Evolutionary conservation across 2,888 invertebrate genomes (phyloP), one percentile per base, ranked within the genome.

Genomic region (Pollenia amentaria): DNA sequence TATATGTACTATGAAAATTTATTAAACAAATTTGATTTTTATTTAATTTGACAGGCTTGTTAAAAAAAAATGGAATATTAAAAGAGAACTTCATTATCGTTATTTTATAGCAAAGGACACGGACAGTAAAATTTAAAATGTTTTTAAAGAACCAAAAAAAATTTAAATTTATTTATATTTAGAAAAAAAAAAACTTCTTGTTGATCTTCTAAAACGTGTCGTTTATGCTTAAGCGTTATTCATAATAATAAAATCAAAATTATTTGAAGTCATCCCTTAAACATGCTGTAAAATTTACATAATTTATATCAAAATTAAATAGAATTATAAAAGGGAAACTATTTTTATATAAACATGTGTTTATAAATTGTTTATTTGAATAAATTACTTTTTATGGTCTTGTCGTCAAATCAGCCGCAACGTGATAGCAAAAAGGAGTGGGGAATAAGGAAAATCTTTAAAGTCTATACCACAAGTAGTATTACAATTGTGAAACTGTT

Each of bases 301-400:
- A 48, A 29, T 3, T 16, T 38, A 29, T 46, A 14, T 12, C 29
- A 60, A 73, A 46, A 29, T n/a, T 57, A 10, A 55, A 38, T 14
- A 18, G 44, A 72, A 21, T n/a, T 7, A 40, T 14, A 57, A 46
- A 18, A 2, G 10, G 2, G n/a, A 72, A 69, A 69, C 40, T 60
- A 73, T 29, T 53, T 42, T 12, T 9, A 16, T 53, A 29, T 21
- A 65, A 14, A 38, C 55, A 77, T 67, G 55, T 46, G 46, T 57
- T 67, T 77, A 14, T 18, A 46, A 67, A 48, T 65, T 53, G 8
- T 77, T 77, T 62, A 44, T 77, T 55, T 29, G 38, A 48, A 55
- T 40, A 64, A 64, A 67, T 57, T 57, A 78, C 44, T 21, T 67
- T 60, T 60, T 57, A 78, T 67, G 57, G 48, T 40, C 6, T 7